phyloP scores from a whole-genome alignment of 1,140 invertebrate genomes.

The Drosophila melanogaster region DNA sequence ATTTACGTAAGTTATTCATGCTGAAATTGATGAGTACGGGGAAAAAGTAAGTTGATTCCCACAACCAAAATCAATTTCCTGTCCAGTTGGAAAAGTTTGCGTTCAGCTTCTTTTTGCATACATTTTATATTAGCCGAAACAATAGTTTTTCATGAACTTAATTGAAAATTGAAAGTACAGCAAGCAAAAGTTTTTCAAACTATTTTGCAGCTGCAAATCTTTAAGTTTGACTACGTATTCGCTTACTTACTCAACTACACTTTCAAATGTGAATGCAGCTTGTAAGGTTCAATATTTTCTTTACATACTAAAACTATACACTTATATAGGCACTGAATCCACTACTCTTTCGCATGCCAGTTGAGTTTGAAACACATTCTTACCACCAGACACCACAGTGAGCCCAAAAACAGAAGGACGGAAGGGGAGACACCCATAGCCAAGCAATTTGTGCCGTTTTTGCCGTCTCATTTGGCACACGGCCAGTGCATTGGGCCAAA shows the following conservation, averaged over 20 bases:
- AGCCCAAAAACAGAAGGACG: slow-evolving; percentile 14
- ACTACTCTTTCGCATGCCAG: slow-evolving; percentile 16
- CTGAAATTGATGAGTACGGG: neutral
- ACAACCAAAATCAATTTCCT: slow-evolving; percentile 13
- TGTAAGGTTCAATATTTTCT: neutral
- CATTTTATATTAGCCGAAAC: neutral
- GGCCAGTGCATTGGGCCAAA: slow-evolving; percentile 64
- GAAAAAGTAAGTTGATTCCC: neutral
- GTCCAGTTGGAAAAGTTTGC: neutral
- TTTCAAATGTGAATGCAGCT: neutral
- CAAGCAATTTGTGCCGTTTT: slow-evolving; percentile 53
- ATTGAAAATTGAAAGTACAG: neutral
- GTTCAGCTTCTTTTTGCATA: neutral
- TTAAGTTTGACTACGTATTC: neutral
- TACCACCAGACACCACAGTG: slow-evolving; percentile 24
- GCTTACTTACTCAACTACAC: neutral
- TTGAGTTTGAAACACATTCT: slow-evolving; percentile 17
- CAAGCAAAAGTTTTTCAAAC: neutral
- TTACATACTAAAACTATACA: neutral
- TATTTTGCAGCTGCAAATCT: neutral
- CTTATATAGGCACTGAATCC: neutral
- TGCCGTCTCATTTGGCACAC: slow-evolving; percentile 57
- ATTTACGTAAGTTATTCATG: slow-evolving; percentile 35
- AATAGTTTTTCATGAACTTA: neutral
- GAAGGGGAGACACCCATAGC: slow-evolving; percentile 17